Percentiles rank a stretch among this genome's conserved stretches.
Conservation (phyloP, 2,113 vertebrate species). For the Rallus limicola region DNA sequence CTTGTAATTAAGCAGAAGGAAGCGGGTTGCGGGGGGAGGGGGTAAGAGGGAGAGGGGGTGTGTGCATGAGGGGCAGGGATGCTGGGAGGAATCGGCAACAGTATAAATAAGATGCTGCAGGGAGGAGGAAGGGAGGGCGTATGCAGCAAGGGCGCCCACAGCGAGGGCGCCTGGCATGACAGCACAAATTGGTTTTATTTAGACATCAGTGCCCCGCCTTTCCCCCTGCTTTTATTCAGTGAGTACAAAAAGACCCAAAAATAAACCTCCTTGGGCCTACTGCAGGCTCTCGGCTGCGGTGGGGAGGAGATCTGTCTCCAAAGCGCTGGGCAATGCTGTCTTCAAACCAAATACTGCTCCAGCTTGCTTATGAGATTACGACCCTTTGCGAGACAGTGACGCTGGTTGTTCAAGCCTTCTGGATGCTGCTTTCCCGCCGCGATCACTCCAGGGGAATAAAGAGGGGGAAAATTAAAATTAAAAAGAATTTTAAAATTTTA, state of each 20-base stretch:
- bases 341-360: neutral
- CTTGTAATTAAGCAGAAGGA: conserved; percentile 47
- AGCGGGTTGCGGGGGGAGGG: neutral
- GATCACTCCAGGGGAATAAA: neutral
- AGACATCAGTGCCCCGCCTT: neutral
- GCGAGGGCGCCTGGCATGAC: neutral
- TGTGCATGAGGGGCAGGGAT: neutral
- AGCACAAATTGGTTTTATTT: conserved; percentile 5
- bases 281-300: neutral
- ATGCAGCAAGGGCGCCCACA: too few species aligned
- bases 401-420: neutral
- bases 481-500: too few species aligned
- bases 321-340: neutral
- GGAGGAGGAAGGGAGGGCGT: neutral
- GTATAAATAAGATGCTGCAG: neutral
- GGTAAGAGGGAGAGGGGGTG: neutral
- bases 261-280: neutral
- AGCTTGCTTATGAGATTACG: neutral
- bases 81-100: neutral
- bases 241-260: neutral
- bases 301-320: neutral
- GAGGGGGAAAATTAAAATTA: neutral
- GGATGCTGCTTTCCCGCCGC: neutral
- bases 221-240: rapidly evolving
- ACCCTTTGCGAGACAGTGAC: neutral